Base-by-base conservation (phyloP, 2,888 invertebrate species). In the Chloroclystis v-ata region DNA sequence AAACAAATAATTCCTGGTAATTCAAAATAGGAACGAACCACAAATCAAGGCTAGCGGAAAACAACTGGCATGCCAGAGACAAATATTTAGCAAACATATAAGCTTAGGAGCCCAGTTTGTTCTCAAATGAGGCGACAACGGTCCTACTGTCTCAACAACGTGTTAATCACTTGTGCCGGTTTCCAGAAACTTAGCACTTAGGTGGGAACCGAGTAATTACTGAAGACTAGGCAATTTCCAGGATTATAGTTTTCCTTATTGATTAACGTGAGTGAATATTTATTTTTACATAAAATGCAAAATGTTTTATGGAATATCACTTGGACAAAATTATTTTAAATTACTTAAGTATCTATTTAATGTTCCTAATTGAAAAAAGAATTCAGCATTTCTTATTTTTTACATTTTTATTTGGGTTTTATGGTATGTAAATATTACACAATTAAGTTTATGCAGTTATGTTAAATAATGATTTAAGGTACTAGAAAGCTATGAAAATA, bases 21-120 rank as follows among this genome's bases (percentile, higher is more conserved):
- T 28, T 24, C 42, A 44, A 54, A 56, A 26, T 33, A 33, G 16
- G 16, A 33, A 33, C 33, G 49, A 53, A 53, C 57, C 56, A 40
- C 33, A 38, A 39, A 33, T 44, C 38, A 33, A 43, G 46, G 30
- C 49, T 39, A 24, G 7, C 37, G 10, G 48, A 48, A 54, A 56
- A 54, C 59, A 55, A 53, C 54, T 54, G 48, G 13, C 16, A 1
- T 12, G 16, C 35, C 30, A 47, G 29, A n/a, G 5, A 42, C 51
- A 51, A 59, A 59, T 54, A 59, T 53, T 56, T 54, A 56, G 38
- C 45, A 37, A 37, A 30, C 33, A 14, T 45, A 35, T 43, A 41
- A 40, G 43, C 44, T 37, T 16, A 39, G 37, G 47, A 45, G 39
- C 24, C 26, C 14, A 26, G 37, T 54, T 54, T 45, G 49, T 47